Evolutionary conservation across 2,888 invertebrate species (phyloP).

Genomic region (Trissoscelio sp.): DNA sequence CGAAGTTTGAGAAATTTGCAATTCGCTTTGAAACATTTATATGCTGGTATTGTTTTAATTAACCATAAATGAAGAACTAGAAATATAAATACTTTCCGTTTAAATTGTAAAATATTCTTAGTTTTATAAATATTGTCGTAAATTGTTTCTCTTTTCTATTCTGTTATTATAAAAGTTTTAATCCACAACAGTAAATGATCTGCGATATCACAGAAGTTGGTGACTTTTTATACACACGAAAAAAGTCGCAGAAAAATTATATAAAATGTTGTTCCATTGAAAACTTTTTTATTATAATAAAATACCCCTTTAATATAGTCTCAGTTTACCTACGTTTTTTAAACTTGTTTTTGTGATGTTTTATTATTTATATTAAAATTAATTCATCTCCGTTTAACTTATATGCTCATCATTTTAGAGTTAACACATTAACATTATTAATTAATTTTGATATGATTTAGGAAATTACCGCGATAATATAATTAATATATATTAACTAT

Average conservation of each 20-base stretch:
- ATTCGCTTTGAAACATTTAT: neutral
- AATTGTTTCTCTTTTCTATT: neutral
- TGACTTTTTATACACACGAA: slow-evolving; percentile 1
- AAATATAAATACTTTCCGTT: neutral
- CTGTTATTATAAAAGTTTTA: slow-evolving; percentile 24
- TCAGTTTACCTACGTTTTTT: no score
- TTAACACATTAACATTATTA: no score
- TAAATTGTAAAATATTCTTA: neutral
- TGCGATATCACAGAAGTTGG: slow-evolving; percentile 1
- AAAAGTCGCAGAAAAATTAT: slow-evolving; percentile 9
- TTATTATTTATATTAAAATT: no score
- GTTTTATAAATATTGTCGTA: neutral
- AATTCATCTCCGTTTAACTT: no score
- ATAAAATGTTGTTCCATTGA: slow-evolving; percentile 11
- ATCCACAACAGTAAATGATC: slow-evolving; percentile 7
- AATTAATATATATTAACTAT: no score
- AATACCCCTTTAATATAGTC: neutral
- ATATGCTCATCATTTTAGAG: no score
- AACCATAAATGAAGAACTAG: neutral
- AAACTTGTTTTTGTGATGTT: no score
- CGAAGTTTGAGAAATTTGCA: neutral
- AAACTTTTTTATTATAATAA: slow-evolving; percentile 18
- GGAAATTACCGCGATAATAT: no score
- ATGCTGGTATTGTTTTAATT: neutral
- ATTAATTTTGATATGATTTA: no score